Evolutionary conservation across 2,797 vertebrate species (phyloP).

Genomic region (Pangasius sanitwongsei): DNA sequence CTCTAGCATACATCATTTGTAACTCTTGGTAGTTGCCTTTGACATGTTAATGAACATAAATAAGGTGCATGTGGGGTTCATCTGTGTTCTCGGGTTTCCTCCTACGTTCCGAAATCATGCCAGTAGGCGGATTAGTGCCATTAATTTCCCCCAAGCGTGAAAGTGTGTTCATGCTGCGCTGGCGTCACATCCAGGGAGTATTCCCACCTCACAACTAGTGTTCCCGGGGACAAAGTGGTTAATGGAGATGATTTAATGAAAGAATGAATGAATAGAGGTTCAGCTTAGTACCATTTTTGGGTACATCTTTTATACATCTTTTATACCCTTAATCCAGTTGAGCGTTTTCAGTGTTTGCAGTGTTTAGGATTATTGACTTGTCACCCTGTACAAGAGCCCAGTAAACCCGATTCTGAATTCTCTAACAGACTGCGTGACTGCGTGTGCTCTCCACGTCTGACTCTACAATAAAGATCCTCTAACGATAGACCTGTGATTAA

Average conservation of each 20-base stretch:
- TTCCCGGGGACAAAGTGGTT: not conserved
- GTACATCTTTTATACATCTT: too few relatives aligned
- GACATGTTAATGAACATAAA: not conserved
- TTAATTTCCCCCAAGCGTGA: not conserved
- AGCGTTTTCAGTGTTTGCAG: too few relatives aligned
- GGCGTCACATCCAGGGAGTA: not conserved
- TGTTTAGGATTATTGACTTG: not conserved
- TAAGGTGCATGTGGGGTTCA: not conserved
- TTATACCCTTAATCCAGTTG: not conserved
- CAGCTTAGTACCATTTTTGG: not conserved
- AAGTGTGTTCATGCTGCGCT: not conserved
- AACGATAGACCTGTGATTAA: not conserved
- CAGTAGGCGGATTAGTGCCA: not conserved
- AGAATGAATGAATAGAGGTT: not conserved
- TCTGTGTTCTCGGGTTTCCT: not conserved
- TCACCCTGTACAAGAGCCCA: not conserved
- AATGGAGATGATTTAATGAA: not conserved
- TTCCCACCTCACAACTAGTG: not conserved
- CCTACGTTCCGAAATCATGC: not conserved
- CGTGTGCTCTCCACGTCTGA: not conserved
- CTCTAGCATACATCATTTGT: not conserved
- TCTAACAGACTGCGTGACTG: not conserved
- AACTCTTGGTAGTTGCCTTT: not conserved
- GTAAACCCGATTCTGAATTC: not conserved
- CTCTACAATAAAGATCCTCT: not conserved